Percentiles rank a stretch among this genome's conserved stretches.
phyloP scores from a whole-genome alignment of 2,113 vertebrate species.

The Oryctolagus cuniculus region mOryCun1.1 NC_091438.1:74674001-74674500 shows the following conservation, averaged over 20 bases:
- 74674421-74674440: neutral
- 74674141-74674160: neutral
- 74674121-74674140: neutral
- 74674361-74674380: neutral
- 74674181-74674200: neutral
- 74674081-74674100: no score
- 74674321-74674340: neutral
- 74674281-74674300: neutral
- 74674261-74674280: neutral
- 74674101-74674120: no score
- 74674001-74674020: no score
- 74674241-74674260: neutral
- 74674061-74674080: no score
- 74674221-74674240: neutral
- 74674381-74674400: neutral
- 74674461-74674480: neutral
- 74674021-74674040: no score
- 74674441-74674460: neutral
- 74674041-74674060: no score
- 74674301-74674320: neutral
- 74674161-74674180: neutral
- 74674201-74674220: neutral
- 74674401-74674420: neutral
- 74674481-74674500: neutral
- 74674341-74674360: neutral